Percentiles rank a stretch among this genome's conserved stretches.
Evolutionary conservation across 2,888 invertebrate genomes (phyloP).

Genomic region (Orthosia gracilis): DNA sequence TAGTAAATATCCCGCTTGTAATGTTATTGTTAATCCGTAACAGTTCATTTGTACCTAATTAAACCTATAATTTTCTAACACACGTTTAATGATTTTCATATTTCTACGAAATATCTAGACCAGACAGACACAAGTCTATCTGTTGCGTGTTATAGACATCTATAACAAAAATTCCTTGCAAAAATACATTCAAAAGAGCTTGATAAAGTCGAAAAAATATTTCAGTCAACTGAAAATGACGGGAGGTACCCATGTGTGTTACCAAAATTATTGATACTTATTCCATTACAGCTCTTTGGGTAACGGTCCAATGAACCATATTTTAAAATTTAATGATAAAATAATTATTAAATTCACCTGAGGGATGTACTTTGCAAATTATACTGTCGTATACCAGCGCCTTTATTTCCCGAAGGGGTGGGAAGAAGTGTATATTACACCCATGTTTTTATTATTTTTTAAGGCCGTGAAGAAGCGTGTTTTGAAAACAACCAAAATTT

Average conservation of each 20-base stretch:
- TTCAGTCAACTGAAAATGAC: neutral
- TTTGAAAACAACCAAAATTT: no score
- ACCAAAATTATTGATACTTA: slow-evolving; percentile 20
- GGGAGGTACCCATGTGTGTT: neutral
- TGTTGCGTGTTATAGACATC: neutral
- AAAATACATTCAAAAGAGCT: neutral
- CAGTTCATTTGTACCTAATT: neutral
- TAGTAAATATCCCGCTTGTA: no score
- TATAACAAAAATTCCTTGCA: neutral
- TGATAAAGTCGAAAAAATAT: slow-evolving; percentile 1
- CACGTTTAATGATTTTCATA: neutral
- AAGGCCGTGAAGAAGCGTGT: no score
- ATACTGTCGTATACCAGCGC: neutral
- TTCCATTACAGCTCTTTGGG: slow-evolving; percentile 21
- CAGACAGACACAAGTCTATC: neutral
- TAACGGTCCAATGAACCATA: slow-evolving; percentile 12
- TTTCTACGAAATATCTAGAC: slow-evolving; percentile 5
- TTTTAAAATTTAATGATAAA: slow-evolving; percentile 26
- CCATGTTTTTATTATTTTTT: neutral
- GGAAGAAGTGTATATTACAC: neutral
- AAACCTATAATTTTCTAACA: neutral
- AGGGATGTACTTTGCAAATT: slow-evolving; percentile 9
- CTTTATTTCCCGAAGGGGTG: neutral
- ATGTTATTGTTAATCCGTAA: neutral
- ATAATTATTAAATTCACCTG: slow-evolving; percentile 12